Base-by-base conservation (phyloP, 2,888 invertebrate genomes). In the Hypomecis punctinalis region DNA sequence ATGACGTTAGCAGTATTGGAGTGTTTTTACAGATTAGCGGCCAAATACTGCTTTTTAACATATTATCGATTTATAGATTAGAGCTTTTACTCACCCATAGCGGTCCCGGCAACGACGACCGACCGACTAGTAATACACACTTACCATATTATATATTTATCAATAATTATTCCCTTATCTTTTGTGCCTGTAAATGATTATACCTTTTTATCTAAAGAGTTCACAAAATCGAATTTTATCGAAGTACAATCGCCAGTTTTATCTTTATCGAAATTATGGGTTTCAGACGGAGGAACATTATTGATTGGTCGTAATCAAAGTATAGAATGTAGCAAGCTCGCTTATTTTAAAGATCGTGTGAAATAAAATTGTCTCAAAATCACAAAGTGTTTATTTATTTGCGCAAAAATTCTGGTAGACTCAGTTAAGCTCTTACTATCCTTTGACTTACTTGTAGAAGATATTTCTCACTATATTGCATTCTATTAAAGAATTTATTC, bases 61-160 rank as follows among this genome's bases (percentile, higher is more conserved):
- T 35, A n/a, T 1, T 23, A n/a, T 48, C 4, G 43, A 36, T 48
- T 10, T 5, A 39, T 40, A 46, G 23, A 57, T 39, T 47, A 46
- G 10, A 53, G 46, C 58, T 54, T 39, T 6, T 5, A 80, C 91
- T 87, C 76, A 91, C 91, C 90, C 86, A 86, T 86, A 66, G 80
- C 79, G 80, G 74, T 76, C 77, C 72, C 73, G 69, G 52, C 79
- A 77, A 75, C 82, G 79, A 74, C 84, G 70, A 76, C 67, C 74
- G 75, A 71, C 70, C 77, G 72, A 90, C 89, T 90, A 86, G 75
- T 75, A 62, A 69, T 35, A 46, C 46, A 62, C 72, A 75, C 69
- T 73, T 70, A 72, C 69, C 64, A 78, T 81, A 79, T 78, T 78
- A 74, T 76, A 79, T 83, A 85, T 86, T 85, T 86, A 86, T 83